Evolutionary conservation across 37 sponge, comb jelly and placozoan species (phyloP).

Genomic region (Hexactinellida sp.): DNA sequence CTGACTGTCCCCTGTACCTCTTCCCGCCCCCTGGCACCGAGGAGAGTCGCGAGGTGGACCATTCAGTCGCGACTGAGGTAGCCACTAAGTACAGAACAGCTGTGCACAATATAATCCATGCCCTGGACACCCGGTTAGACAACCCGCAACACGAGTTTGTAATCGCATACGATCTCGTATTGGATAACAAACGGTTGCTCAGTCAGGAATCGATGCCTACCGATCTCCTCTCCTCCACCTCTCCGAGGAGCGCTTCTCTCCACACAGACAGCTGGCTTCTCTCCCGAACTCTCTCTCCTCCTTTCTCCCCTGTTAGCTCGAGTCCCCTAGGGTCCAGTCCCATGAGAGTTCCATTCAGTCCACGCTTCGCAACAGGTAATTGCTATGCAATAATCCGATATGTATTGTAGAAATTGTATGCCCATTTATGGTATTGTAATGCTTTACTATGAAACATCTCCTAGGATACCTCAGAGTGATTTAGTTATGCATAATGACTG

Average conservation of each 20-base stretch:
- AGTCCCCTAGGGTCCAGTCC: constrained; percentile 21
- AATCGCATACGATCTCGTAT: constrained; percentile 78
- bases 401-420: too few species aligned
- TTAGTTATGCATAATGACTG: too few species aligned
- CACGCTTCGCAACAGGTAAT: too few species aligned
- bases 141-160: constrained; percentile 1
- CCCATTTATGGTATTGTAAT: too few species aligned
- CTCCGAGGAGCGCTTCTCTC: constrained; percentile 8
- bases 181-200: constrained; percentile 51
- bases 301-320: constrained; percentile 14
- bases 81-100: background rate
- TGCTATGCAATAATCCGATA: too few species aligned
- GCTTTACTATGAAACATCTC: too few species aligned
- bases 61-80: background rate
- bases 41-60: background rate
- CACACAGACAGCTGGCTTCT: background rate
- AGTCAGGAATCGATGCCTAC: background rate
- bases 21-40: constrained; percentile 25
- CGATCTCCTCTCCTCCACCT: background rate
- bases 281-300: background rate
- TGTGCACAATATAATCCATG: background rate
- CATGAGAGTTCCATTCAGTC: background rate
- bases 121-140: background rate
- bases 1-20: constrained; percentile 28
- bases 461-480: too few species aligned